Conservation (phyloP, 2,797 vertebrate genomes). For the Lacerta bilineata region DNA sequence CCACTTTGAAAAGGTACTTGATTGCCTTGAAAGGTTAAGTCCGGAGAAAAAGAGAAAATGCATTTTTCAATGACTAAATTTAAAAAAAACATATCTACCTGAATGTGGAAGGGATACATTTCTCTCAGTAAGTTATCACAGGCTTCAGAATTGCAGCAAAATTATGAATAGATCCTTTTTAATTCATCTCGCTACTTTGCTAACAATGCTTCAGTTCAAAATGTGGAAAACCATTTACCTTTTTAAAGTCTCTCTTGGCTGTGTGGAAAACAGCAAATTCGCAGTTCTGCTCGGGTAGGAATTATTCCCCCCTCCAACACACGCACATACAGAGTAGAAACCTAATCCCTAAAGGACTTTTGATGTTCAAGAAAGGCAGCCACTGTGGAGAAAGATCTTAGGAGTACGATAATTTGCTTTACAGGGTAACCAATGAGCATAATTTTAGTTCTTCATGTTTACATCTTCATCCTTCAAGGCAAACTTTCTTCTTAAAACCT, state of each 20-base stretch:
- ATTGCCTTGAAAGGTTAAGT: not conserved
- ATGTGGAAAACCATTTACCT: constrained; percentile 58
- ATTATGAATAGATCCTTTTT: not conserved
- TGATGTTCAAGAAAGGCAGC: constrained; percentile 77
- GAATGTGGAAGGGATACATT: not conserved
- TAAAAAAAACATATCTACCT: not conserved
- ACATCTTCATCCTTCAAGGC: constrained; percentile 92
- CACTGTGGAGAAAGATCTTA: constrained; percentile 67
- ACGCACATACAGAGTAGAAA: not conserved
- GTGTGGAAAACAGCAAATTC: constrained; percentile 61
- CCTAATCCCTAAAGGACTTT: constrained; percentile 60
- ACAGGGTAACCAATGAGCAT: constrained; percentile 47
- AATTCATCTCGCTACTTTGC: constrained; percentile 35
- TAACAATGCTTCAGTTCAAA: constrained; percentile 56
- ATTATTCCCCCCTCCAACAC: not conserved
- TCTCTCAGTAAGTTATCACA: constrained; percentile 17
- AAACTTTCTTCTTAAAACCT: constrained; percentile 95
- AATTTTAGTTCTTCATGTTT: constrained; percentile 77
- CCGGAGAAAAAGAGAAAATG: not conserved
- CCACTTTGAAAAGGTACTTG: not conserved
- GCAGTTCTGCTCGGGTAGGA: not conserved
- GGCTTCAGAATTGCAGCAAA: not conserved
- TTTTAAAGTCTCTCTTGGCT: constrained; percentile 61
- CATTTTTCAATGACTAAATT: not conserved
- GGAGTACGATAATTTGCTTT: constrained; percentile 69